These are phyloP conservation scores for Camelus bactrianus DNA, from an alignment of 2,113 vertebrate genomes.

Conservation along the genomic window DNA sequence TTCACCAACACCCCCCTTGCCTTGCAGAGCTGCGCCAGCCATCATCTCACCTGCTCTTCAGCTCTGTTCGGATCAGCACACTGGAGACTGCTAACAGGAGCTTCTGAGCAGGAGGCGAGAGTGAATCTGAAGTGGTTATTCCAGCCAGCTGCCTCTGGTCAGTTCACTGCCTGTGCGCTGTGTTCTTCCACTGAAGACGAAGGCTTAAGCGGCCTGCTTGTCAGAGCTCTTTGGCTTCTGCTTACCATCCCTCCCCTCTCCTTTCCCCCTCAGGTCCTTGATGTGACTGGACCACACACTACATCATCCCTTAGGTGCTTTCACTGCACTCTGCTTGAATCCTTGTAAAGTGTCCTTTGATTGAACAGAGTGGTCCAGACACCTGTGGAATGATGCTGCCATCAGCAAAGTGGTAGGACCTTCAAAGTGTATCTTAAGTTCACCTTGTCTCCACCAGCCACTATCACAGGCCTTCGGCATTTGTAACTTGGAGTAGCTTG, in stretches of 20 bases:
- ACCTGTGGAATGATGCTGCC: too few species aligned
- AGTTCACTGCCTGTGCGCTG: too few species aligned
- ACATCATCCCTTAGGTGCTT: not conserved
- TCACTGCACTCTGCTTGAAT: not conserved
- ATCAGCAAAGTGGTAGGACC: not conserved
- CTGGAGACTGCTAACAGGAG: not conserved
- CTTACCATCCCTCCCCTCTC: not conserved
- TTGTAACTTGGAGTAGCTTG: not conserved
- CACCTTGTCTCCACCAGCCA: not conserved
- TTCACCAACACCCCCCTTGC: not conserved
- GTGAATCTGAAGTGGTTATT: accelerated
- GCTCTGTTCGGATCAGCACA: not conserved
- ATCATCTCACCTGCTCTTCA: not conserved
- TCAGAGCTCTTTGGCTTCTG: not conserved
- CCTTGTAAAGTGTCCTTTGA: not conserved
- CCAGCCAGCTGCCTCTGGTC: too few species aligned
- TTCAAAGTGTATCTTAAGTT: not conserved
- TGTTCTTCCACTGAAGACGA: too few species aligned
- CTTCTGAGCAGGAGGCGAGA: not conserved
- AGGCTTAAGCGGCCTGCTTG: not conserved
- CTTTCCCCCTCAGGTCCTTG: not conserved
- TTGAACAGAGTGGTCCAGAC: not conserved
- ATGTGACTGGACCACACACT: too few species aligned
- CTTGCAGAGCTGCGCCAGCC: too few species aligned
- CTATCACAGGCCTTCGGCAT: not conserved